phyloP scores from a whole-genome alignment of 2,113 vertebrate genomes.

The Caretta caretta region DNA sequence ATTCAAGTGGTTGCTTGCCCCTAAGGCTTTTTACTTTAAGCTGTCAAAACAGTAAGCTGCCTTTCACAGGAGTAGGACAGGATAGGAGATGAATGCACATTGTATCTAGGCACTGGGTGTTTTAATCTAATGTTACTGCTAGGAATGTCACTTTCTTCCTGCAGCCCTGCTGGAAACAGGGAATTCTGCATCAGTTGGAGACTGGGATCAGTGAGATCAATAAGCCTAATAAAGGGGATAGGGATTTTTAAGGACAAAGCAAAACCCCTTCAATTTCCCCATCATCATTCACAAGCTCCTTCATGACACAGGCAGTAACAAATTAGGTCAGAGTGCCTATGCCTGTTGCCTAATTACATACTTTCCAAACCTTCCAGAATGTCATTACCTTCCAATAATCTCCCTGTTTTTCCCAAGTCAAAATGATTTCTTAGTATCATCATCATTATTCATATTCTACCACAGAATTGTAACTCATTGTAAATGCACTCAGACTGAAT shows the following conservation, averaged over 20 bases:
- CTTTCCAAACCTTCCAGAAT: slow-evolving; percentile 40
- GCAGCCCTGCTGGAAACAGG: slow-evolving; percentile 10
- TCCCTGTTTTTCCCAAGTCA: neutral
- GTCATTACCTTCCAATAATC: neutral
- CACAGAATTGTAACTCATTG: slow-evolving; percentile 54
- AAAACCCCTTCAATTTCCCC: slow-evolving; percentile 38
- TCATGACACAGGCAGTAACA: neutral
- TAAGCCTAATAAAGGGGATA: neutral
- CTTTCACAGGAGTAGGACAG: slow-evolving; percentile 28
- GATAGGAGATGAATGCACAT: slow-evolving; percentile 34
- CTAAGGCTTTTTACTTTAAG: slow-evolving; percentile 71
- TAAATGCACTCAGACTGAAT: slow-evolving; percentile 48
- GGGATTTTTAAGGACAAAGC: slow-evolving; percentile 42
- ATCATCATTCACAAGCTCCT: neutral
- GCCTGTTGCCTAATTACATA: fast-evolving
- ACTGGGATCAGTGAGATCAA: slow-evolving; percentile 1
- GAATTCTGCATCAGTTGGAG: slow-evolving; percentile 6
- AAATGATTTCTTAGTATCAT: slow-evolving; percentile 53
- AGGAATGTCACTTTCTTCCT: slow-evolving; percentile 50
- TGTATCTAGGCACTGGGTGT: slow-evolving; percentile 12
- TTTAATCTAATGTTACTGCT: slow-evolving; percentile 65
- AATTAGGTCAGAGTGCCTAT: neutral
- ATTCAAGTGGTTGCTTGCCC: slow-evolving; percentile 67
- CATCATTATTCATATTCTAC: neutral
- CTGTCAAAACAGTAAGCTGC: slow-evolving; percentile 73